Base-by-base conservation (phyloP, 2,113 vertebrate species). In the Oryzias melastigma region DNA sequence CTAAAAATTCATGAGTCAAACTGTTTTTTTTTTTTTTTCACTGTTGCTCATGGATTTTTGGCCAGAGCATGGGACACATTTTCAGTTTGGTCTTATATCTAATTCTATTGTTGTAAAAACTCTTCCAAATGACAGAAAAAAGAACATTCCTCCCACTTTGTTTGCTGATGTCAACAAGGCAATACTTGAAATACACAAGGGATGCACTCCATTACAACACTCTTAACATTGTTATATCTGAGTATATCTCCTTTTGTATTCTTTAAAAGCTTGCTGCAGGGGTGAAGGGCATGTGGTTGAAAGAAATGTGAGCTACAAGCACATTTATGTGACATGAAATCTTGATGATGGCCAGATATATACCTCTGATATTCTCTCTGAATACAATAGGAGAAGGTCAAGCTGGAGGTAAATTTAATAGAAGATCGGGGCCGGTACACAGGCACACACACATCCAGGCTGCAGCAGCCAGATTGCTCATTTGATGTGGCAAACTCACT, bases 401-500 rank as follows among this genome's bases (percentile, higher is more conserved):
- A 55, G 7, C 35, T 45, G 57, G 20, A 52, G 64, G 56, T 58
- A 52, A 18, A 64, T 62, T 68, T 62, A 57, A 68, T 72, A 45
- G 45, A 19, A 53, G 35, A 63, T 56, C 17, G 22, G 57, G 52
- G 56, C n/a, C n/a, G 53, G 41, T 18, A 54, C 62, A 58, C 45
- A 50, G 16, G 41, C 15, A 13, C 24, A 16, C 17, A 65, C 52
- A 62, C 68, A 65, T 49, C 6, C 48, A 41, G 47, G 54, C 67
- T 77, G 59, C 68, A 73, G 62, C 67, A 52, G 16, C 19, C 51
- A 68, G 74, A 75, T 64, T 65, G 67, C 51, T 77, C 71, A 75
- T 74, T 80, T 73, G 56, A 82, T 82, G 73, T 80, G 76, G 72
- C 72, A 73, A 78, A 60, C 65, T 71, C 66, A 73, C 62, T 14